phyloP scores from a whole-genome alignment of 2,888 invertebrate species.

The Gryllus longicercus region DNA sequence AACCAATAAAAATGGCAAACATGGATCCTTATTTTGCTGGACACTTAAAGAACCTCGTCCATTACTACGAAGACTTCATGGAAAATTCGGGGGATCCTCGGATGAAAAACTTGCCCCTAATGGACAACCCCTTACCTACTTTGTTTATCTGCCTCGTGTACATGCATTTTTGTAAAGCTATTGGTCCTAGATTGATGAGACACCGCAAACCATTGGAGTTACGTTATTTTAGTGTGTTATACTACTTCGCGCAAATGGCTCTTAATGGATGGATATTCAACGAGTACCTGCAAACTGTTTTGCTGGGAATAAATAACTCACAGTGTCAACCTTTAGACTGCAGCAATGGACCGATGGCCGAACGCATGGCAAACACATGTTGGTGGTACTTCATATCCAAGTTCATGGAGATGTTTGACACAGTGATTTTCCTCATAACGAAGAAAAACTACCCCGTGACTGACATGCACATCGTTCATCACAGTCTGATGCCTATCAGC shows the following conservation, averaged over 20 bases:
- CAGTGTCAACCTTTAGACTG: slow-evolving; percentile 3
- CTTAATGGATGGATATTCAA: slow-evolving; percentile 1
- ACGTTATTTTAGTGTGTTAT: neutral
- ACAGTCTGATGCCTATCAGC: neutral
- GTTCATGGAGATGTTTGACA: neutral
- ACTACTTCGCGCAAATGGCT: neutral
- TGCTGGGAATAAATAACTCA: neutral
- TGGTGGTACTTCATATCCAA: slow-evolving; percentile 21
- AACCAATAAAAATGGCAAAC: neutral
- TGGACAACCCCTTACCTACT: neutral
- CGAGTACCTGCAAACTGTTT: neutral
- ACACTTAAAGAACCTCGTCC: neutral
- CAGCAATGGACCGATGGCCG: neutral
- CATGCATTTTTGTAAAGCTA: neutral
- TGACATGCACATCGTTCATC: neutral
- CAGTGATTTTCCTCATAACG: neutral
- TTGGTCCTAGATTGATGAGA: neutral
- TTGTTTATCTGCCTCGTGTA: neutral
- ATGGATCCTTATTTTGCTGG: neutral
- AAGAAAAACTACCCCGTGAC: slow-evolving; percentile 3
- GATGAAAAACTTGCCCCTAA: neutral
- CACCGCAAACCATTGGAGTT: neutral
- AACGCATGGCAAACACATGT: neutral
- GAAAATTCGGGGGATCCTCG: neutral
- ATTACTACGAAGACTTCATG: neutral